Conservation (phyloP, 2,113 vertebrate genomes). For the Passer domesticus region DNA sequence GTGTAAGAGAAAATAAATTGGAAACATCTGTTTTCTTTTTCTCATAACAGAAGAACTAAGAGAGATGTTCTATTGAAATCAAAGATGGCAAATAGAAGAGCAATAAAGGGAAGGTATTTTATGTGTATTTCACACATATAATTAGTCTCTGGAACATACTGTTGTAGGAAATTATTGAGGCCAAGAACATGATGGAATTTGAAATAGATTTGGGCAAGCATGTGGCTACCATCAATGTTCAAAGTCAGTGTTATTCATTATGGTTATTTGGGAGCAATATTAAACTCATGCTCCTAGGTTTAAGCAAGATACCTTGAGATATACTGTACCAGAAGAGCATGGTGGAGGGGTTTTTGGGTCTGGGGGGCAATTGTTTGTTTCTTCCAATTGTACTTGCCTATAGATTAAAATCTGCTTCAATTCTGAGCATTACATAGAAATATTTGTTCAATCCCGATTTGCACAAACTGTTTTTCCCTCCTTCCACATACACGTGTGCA, state of each 20-base stretch:
- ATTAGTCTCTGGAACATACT: background rate
- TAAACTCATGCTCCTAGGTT: background rate
- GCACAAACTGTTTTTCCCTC: background rate
- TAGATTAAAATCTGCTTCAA: background rate
- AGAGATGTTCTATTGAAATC: background rate
- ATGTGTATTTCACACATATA: background rate
- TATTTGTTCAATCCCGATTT: background rate
- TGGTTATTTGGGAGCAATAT: background rate
- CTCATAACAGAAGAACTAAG: background rate
- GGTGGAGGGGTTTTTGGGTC: background rate
- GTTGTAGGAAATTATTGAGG: background rate
- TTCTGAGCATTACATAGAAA: background rate
- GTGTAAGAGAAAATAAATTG: slow-evolving; percentile 6
- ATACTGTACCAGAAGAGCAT: background rate
- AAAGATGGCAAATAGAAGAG: slow-evolving; percentile 10
- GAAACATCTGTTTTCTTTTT: slow-evolving; percentile 35
- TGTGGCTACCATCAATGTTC: background rate
- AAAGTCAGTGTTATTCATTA: background rate
- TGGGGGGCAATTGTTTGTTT: background rate
- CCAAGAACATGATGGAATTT: background rate
- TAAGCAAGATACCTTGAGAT: background rate
- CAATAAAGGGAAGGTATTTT: background rate
- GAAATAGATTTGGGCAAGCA: background rate
- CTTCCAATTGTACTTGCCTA: background rate
- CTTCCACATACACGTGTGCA: background rate